These are phyloP conservation scores for Polyploca ridens DNA, from an alignment of 2,888 invertebrate species.

Conservation along the genomic window DNA sequence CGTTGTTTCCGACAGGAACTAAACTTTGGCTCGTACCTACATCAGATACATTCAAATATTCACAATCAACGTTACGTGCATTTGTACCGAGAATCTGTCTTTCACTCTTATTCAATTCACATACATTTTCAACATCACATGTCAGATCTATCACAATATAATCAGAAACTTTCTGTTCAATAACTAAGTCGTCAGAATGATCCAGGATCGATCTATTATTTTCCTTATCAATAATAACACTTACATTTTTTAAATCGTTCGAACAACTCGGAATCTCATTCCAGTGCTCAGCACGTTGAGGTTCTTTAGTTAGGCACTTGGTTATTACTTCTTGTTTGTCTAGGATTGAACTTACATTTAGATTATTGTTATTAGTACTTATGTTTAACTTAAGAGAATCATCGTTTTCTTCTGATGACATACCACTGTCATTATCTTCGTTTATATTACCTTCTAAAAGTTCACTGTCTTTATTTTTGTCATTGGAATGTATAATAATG, in stretches of 20 bases:
- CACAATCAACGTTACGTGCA: constrained; percentile 60
- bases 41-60: constrained; percentile 65
- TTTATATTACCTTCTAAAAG: constrained; percentile 22
- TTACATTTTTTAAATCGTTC: constrained; percentile 63
- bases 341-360: constrained; percentile 42
- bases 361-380: constrained; percentile 46
- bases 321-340: constrained; percentile 60
- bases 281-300: constrained; percentile 65
- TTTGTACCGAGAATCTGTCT: constrained; percentile 58
- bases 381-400: constrained; percentile 64
- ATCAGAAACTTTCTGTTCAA: constrained; percentile 53
- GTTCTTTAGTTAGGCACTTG: constrained; percentile 78
- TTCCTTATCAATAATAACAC: constrained; percentile 54
- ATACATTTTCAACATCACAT: constrained; percentile 64
- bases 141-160: constrained; percentile 78
- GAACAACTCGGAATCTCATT: constrained; percentile 82
- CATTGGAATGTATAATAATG: constrained; percentile 29
- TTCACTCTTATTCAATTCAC: constrained; percentile 48
- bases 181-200: constrained; percentile 37
- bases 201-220: constrained; percentile 42
- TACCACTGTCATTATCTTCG: constrained; percentile 68
- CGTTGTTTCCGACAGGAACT: constrained; percentile 77
- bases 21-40: constrained; percentile 67
- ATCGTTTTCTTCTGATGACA: constrained; percentile 80
- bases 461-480: constrained; percentile 27